Percentiles rank a stretch among this genome's conserved stretches.
These are phyloP conservation scores for Akabosia matsudoensis DNA, from an alignment of 1,140 invertebrate species.

Conservation along the genomic window DNA sequence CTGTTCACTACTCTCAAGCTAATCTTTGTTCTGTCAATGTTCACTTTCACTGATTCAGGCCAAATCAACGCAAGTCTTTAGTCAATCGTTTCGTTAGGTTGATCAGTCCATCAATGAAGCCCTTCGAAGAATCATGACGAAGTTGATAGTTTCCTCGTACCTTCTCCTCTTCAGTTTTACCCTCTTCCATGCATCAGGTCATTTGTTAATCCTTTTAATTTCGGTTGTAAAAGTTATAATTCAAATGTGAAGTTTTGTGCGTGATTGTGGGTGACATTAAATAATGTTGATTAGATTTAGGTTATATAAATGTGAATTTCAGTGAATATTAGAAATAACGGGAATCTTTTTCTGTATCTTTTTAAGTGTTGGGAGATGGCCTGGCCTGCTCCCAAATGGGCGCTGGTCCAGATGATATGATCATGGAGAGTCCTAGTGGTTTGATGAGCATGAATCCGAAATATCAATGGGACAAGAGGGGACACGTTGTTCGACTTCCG, in stretches of 20 bases:
- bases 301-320: too few relatives aligned
- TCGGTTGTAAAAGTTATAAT: neutral
- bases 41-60: constrained; percentile 9
- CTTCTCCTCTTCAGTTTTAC: neutral
- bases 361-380: constrained; percentile 15
- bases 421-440: constrained; percentile 10
- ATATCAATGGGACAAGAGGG: constrained; percentile 12
- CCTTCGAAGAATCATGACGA: constrained; percentile 6
- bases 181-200: constrained; percentile 10
- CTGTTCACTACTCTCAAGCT: neutral
- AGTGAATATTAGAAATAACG: neutral
- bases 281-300: too few relatives aligned
- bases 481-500: neutral
- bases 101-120: constrained; percentile 18
- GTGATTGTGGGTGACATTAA: too few relatives aligned
- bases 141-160: neutral
- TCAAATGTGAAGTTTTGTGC: too few relatives aligned
- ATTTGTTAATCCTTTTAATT: neutral
- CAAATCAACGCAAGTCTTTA: neutral
- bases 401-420: constrained; percentile 10
- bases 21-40: neutral
- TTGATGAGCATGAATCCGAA: constrained; percentile 9
- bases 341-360: neutral
- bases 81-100: neutral
- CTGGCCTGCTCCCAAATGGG: constrained; percentile 13